Conservation (phyloP, 1,140 invertebrate species). For the Neodiprion pinetum region DNA sequence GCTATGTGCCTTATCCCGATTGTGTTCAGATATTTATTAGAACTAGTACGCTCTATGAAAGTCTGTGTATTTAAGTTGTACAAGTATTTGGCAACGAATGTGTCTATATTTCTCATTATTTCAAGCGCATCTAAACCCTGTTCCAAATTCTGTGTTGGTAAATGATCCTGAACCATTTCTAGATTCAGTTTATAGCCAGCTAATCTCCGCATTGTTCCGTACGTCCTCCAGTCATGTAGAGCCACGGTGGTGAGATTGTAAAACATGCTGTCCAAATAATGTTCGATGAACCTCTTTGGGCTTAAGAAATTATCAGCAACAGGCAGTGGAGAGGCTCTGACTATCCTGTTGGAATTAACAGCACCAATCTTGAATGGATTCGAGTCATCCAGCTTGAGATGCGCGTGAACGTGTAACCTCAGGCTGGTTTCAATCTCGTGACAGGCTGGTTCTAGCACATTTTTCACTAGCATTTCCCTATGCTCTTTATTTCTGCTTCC, state of each 20-base stretch:
- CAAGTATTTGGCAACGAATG: constrained; percentile 92
- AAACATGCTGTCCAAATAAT: constrained; percentile 94
- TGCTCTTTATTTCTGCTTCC: constrained; percentile 40
- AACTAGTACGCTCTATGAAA: constrained; percentile 91
- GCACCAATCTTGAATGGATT: constrained; percentile 75
- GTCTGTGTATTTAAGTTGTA: constrained; percentile 99
- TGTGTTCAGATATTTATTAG: constrained; percentile 95
- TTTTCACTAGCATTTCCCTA: constrained; percentile 53
- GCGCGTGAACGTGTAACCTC: constrained; percentile 87
- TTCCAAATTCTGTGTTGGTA: constrained; percentile 96
- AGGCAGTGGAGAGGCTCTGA: constrained; percentile 41
- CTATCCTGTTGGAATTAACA: constrained; percentile 49
- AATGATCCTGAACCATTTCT: constrained; percentile 84
- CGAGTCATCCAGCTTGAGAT: constrained; percentile 82
- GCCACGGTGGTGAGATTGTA: constrained; percentile 98
- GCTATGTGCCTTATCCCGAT: constrained; percentile 96
- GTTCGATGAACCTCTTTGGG: constrained; percentile 71
- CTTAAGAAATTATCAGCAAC: constrained; percentile 45
- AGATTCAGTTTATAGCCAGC: constrained; percentile 87
- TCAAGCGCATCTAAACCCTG: constrained; percentile 97
- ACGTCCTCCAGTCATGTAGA: constrained; percentile 96
- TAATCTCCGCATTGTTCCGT: constrained; percentile 94
- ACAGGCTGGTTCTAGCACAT: constrained; percentile 78
- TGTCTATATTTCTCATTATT: constrained; percentile 96
- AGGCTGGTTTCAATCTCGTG: constrained; percentile 90